These are phyloP conservation scores for Eupithecia exiguata DNA, from an alignment of 2,888 invertebrate species.

Conservation along the genomic window DNA sequence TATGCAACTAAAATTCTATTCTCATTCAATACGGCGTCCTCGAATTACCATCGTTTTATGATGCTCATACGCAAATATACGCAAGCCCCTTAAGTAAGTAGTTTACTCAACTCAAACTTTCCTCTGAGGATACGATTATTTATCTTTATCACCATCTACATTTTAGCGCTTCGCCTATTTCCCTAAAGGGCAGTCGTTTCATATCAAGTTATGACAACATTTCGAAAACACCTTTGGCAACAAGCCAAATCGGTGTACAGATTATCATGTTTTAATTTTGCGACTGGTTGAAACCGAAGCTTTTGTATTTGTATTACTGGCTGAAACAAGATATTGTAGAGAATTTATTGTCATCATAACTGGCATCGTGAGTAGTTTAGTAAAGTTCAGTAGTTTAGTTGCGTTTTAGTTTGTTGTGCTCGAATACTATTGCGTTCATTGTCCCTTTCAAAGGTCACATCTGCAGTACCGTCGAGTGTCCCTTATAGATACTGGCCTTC, in stretches of 20 bases:
- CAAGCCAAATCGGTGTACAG: slow-evolving; percentile 41
- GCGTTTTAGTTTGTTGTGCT: slow-evolving; percentile 53
- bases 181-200: slow-evolving; percentile 45
- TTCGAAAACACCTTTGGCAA: slow-evolving; percentile 43
- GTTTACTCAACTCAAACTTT: slow-evolving; percentile 5
- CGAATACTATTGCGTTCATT: slow-evolving; percentile 68
- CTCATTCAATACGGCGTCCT: not conserved
- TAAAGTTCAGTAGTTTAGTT: slow-evolving; percentile 74
- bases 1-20: not conserved
- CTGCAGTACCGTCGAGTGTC: slow-evolving; percentile 48
- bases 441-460: slow-evolving; percentile 73
- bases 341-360: slow-evolving; percentile 56
- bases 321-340: slow-evolving; percentile 47
- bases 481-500: slow-evolving; percentile 32
- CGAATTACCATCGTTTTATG: not conserved
- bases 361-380: slow-evolving; percentile 64
- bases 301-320: slow-evolving; percentile 22
- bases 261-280: slow-evolving; percentile 41
- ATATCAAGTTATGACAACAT: slow-evolving; percentile 43
- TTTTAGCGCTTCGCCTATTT: slow-evolving; percentile 41
- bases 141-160: slow-evolving; percentile 35
- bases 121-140: slow-evolving; percentile 13
- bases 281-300: slow-evolving; percentile 33
- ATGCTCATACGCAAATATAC: not conserved
- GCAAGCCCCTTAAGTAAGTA: not conserved